phyloP scores from a whole-genome alignment of 2,797 vertebrate species.

The Phataginus tetradactyla region DNA sequence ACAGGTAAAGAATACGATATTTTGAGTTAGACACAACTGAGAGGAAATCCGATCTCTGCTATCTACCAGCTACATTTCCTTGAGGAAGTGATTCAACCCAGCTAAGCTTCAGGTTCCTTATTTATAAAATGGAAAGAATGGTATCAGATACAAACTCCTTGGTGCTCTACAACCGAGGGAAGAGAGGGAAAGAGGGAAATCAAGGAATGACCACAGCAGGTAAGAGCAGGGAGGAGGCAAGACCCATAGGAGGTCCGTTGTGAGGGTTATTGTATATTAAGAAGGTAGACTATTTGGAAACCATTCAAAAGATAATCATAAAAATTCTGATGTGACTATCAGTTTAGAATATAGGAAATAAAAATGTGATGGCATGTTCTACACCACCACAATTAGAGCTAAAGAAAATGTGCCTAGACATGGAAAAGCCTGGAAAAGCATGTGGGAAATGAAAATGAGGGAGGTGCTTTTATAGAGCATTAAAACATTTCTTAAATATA shows the following conservation, averaged over 20 bases:
- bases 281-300: background rate
- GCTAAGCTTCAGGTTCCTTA: background rate
- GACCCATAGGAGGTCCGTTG: background rate
- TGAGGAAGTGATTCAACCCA: background rate
- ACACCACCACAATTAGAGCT: background rate
- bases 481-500: background rate
- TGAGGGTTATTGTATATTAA: background rate
- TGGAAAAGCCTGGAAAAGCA: background rate
- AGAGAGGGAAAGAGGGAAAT: background rate
- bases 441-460: accelerated
- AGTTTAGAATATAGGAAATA: background rate
- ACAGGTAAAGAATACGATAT: background rate
- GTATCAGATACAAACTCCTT: background rate
- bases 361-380: background rate
- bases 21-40: too few relatives aligned
- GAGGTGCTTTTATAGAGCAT: background rate
- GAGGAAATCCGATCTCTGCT: background rate
- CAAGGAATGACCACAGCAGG: accelerated
- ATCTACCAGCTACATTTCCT: too few relatives aligned
- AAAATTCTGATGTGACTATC: background rate
- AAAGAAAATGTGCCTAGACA: background rate
- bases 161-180: background rate
- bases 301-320: background rate
- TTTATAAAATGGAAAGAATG: background rate
- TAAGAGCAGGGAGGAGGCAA: background rate